Evolutionary conservation across 2,888 invertebrate species (phyloP), one percentile per base, ranked within the genome.

Genomic region (Lasioglossum calceatum): DNA sequence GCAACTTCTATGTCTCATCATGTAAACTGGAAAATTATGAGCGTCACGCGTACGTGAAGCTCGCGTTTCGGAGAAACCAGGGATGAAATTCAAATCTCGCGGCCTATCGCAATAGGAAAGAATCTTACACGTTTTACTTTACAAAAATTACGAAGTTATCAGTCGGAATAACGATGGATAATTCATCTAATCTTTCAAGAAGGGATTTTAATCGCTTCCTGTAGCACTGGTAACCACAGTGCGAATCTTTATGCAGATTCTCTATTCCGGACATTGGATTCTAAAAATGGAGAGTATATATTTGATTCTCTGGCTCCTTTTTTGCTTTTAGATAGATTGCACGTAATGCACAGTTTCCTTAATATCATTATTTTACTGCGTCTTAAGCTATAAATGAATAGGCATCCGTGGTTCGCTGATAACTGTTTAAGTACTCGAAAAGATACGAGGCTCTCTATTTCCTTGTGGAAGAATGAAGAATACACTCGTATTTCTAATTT

Each of bases 21-120:
- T 67, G 36, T 36, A 67, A 67, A 67, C 67, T 8, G 67, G 23
- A 36, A 19, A 67, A 67, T 67, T 67, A 67, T 67, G 23, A 67
- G 36, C 67, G 67, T 67, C 67, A 67, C 67, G 67, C 67, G 32
- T 39, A 36, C 32, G 8, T 36, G 67, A 67, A 67, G 67, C 19
- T 32, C 7, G 67, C 36, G 23, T 39, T 64, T 39, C 67, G 67
- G 19, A 67, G 36, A 36, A 39, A 32, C 36, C 14, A 3, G 36
- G 36, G 67, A 36, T 67, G 19, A 39, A 67, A 67, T 23, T 67
- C 2, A 67, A 10, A 39, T 36, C 36, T 36, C 19, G 8, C 36
- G 7, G 64, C 10, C 1, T 10, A 67, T 16, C 67, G 36, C 36
- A 36, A 23, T 8, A 23, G 36, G 19, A 36, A 36, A 67, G 10